These are phyloP conservation scores for Anadara kagoshimensis DNA, from an alignment of 1,140 invertebrate species.

Conservation along the genomic window DNA sequence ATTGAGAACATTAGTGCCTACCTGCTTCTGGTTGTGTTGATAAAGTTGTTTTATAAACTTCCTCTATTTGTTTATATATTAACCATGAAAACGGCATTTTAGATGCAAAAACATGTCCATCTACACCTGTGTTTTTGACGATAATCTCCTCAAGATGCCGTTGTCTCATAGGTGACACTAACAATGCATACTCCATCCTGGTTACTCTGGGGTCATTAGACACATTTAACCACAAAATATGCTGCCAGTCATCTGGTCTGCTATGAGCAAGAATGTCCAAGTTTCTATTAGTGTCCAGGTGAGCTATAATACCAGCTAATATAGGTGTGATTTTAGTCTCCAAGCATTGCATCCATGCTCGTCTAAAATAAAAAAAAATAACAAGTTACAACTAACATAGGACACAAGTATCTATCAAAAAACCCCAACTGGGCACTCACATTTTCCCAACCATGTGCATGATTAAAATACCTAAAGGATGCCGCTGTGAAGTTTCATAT, in stretches of 20 bases:
- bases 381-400: too few species aligned
- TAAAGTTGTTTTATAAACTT: neutral
- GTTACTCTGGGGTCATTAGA: neutral
- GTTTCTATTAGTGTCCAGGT: conserved; percentile 59
- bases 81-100: conserved; percentile 12
- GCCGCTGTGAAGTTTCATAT: too few species aligned
- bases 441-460: too few species aligned
- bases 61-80: conserved; percentile 2
- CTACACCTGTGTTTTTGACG: neutral
- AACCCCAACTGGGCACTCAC: too few species aligned
- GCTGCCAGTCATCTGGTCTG: neutral
- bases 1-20: neutral
- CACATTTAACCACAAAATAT: neutral
- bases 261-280: conserved; percentile 39
- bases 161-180: neutral
- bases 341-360: conserved; percentile 47
- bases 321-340: conserved; percentile 57
- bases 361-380: conserved; percentile 16
- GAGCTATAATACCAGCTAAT: conserved; percentile 57
- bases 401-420: too few species aligned
- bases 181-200: neutral
- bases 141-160: neutral
- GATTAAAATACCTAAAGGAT: too few species aligned
- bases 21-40: neutral
- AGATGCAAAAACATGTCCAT: neutral